Percentiles rank a stretch among this genome's conserved stretches.
Evolutionary conservation across 1,140 invertebrate genomes (phyloP).

Genomic region (Drosophila obscura): DNA sequence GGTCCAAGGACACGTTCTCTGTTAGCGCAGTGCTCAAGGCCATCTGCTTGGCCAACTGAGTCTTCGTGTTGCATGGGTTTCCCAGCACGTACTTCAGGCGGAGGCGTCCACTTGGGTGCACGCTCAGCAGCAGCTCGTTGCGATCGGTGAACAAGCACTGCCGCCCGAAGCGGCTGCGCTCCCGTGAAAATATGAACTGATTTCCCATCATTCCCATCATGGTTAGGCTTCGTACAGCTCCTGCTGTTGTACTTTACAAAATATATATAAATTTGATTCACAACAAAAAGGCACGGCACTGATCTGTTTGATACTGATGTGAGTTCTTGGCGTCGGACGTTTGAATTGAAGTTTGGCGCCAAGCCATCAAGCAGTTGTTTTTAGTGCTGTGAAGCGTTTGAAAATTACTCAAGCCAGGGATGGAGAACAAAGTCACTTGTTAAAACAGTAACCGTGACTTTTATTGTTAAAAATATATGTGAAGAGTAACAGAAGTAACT

Average conservation of each 20-base stretch:
- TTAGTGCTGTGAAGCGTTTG: too few relatives aligned
- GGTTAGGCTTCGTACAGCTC: neutral
- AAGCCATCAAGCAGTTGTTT: too few relatives aligned
- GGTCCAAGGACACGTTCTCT: constrained; percentile 80
- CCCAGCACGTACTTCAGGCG: constrained; percentile 88
- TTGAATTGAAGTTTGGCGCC: too few relatives aligned
- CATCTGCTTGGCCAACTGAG: constrained; percentile 87
- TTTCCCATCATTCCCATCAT: constrained; percentile 41
- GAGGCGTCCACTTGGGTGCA: constrained; percentile 85
- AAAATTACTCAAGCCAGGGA: too few relatives aligned
- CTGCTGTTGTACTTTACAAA: too few relatives aligned
- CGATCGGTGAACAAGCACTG: constrained; percentile 90
- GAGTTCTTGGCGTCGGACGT: too few relatives aligned
- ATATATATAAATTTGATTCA: neutral
- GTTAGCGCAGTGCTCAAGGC: constrained; percentile 87
- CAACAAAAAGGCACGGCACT: neutral
- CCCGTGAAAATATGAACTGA: constrained; percentile 84
- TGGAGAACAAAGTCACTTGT: too few relatives aligned
- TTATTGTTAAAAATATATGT: too few relatives aligned
- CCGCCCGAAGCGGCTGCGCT: constrained; percentile 88
- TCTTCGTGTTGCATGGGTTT: constrained; percentile 87
- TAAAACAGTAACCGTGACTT: too few relatives aligned
- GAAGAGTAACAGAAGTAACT: too few relatives aligned
- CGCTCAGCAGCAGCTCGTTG: constrained; percentile 89
- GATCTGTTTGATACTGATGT: neutral